These are phyloP conservation scores for Amphipoea oculea DNA, from an alignment of 2,888 invertebrate genomes.

Conservation along the genomic window DNA sequence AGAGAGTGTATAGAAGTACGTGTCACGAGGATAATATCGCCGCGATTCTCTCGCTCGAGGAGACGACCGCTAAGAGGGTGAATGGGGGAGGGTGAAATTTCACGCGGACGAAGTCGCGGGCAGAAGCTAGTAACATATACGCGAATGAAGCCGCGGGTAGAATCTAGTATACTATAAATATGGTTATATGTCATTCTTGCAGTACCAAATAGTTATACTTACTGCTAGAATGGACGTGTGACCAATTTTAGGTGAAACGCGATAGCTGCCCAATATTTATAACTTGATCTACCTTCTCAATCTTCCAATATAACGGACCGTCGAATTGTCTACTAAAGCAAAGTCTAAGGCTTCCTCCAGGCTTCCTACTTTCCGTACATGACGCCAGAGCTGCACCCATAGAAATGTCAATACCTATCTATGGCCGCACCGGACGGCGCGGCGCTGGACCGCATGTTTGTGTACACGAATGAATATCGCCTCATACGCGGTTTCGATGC, in stretches of 20 bases:
- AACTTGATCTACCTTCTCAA: not conserved
- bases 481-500: not conserved
- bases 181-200: too few relatives aligned
- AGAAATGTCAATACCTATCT: too few relatives aligned
- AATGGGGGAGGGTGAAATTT: too few relatives aligned
- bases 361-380: not conserved
- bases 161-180: not conserved
- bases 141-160: not conserved
- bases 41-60: too few relatives aligned
- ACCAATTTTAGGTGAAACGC: too few relatives aligned
- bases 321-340: too few relatives aligned
- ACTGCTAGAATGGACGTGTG: not conserved
- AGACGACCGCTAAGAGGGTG: too few relatives aligned
- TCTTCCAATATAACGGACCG: not conserved
- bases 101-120: too few relatives aligned
- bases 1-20: too few relatives aligned
- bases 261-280: not conserved
- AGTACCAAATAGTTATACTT: not conserved
- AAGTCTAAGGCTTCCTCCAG: not conserved
- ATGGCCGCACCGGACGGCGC: too few relatives aligned
- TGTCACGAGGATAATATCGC: too few relatives aligned
- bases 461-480: not conserved
- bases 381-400: not conserved
- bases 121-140: not conserved
- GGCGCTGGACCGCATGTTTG: not conserved